phyloP scores from a whole-genome alignment of 2,888 invertebrate genomes.

The Xestia xanthographa region DNA sequence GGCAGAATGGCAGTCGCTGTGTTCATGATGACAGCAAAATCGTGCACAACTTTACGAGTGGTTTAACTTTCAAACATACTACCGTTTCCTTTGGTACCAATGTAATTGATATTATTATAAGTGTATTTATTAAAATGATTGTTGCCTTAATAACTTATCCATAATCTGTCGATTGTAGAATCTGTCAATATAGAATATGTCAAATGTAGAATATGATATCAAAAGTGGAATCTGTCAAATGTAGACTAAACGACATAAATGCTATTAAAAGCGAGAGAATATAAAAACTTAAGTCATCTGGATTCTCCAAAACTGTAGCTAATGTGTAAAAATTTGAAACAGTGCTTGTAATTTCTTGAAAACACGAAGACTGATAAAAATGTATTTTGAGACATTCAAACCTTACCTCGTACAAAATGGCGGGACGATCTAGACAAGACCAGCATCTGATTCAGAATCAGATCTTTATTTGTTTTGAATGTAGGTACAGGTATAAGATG shows the following conservation, averaged over 20 bases:
- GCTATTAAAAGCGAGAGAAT: background rate
- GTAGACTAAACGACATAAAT: too few relatives aligned
- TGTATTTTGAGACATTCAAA: background rate
- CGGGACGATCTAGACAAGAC: too few relatives aligned
- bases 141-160: too few relatives aligned
- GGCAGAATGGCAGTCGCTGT: constrained; percentile 18
- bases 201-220: too few relatives aligned
- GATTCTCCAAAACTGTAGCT: background rate
- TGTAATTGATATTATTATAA: constrained; percentile 2
- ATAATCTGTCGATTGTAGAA: too few relatives aligned
- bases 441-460: too few relatives aligned
- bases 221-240: too few relatives aligned
- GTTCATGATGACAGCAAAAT: constrained; percentile 48
- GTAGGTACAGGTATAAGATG: too few relatives aligned
- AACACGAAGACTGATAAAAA: background rate
- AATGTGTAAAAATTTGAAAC: background rate
- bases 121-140: background rate
- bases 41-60: constrained; percentile 44
- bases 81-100: constrained; percentile 37
- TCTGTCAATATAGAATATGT: too few relatives aligned
- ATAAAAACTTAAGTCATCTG: background rate
- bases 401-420: too few relatives aligned
- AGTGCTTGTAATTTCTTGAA: background rate
- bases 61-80: constrained; percentile 36
- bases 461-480: too few relatives aligned